phyloP scores from a whole-genome alignment of 2,113 vertebrate genomes.

The Oplegnathus fasciatus region DNA sequence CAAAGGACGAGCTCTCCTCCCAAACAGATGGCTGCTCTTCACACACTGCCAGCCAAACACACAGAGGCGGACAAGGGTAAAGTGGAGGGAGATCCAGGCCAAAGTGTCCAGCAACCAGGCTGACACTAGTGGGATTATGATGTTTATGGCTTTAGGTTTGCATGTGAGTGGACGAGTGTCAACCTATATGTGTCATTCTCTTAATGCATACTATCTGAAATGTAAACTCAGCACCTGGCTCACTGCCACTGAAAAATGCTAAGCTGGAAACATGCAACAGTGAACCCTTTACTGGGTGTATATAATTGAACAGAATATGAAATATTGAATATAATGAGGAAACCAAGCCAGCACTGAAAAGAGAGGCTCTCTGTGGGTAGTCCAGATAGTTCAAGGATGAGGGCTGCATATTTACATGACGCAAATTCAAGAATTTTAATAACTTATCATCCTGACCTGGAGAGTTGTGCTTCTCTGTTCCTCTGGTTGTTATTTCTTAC shows the following conservation, averaged over 20 bases:
- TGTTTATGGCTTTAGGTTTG: not conserved
- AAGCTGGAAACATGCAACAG: not conserved
- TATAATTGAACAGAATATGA: conserved; percentile 54
- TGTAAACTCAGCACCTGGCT: conserved; percentile 28
- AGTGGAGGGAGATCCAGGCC: conserved; percentile 34
- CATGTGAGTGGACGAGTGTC: not conserved
- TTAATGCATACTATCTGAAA: conserved; percentile 19
- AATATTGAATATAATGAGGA: conserved; percentile 62
- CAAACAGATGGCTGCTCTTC: conserved; percentile 60
- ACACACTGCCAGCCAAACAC: conserved; percentile 27
- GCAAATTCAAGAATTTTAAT: conserved; percentile 29
- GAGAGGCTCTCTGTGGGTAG: conserved; percentile 19
- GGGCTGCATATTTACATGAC: conserved; percentile 18
- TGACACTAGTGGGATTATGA: conserved; percentile 1
- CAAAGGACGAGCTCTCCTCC: conserved; percentile 43
- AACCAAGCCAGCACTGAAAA: conserved; percentile 5
- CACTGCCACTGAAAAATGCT: not conserved
- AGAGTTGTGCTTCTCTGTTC: not conserved
- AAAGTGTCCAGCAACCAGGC: conserved; percentile 32
- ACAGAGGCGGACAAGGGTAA: conserved; percentile 23
- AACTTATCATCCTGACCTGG: conserved; percentile 4
- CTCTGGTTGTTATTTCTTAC: not conserved
- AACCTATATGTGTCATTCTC: not conserved
- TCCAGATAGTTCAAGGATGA: conserved; percentile 19
- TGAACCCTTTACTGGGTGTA: conserved; percentile 7